A percentile compares a stretch with the other conserved stretches of the same genome.
Conservation (phyloP, 2,888 invertebrate genomes). For the Euclidia mi region DNA sequence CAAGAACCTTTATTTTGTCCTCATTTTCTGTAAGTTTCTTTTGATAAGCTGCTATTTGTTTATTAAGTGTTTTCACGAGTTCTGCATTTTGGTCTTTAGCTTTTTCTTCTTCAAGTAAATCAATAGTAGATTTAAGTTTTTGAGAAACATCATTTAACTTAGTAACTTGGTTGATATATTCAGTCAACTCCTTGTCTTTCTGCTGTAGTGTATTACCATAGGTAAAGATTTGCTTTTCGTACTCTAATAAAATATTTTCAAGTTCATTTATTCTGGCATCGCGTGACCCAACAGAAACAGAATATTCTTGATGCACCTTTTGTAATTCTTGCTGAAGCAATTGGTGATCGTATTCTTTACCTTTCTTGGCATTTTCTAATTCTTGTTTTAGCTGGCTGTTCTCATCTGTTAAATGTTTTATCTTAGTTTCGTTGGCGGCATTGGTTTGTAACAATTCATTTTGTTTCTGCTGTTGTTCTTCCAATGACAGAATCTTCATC, state of each 20-base stretch:
- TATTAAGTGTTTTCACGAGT: constrained; percentile 87
- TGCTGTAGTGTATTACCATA: constrained; percentile 81
- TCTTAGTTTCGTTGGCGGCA: constrained; percentile 76
- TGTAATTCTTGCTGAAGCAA: constrained; percentile 72
- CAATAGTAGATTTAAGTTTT: constrained; percentile 86
- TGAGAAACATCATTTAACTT: constrained; percentile 88
- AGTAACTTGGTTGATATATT: constrained; percentile 88
- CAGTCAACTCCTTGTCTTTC: constrained; percentile 84
- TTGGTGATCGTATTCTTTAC: constrained; percentile 71
- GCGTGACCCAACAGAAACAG: constrained; percentile 73
- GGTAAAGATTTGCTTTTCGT: constrained; percentile 85
- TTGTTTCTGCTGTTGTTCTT: constrained; percentile 86
- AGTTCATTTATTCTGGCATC: constrained; percentile 86
- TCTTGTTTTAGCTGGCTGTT: constrained; percentile 81
- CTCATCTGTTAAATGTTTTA: constrained; percentile 80
- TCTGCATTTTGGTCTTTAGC: constrained; percentile 86
- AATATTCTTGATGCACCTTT: constrained; percentile 78
- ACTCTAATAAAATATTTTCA: constrained; percentile 83
- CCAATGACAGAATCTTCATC: constrained; percentile 86
- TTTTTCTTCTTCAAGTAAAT: constrained; percentile 85
- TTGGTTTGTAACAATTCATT: constrained; percentile 73
- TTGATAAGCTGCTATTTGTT: constrained; percentile 84
- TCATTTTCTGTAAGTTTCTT: constrained; percentile 81
- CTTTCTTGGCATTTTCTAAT: constrained; percentile 67
- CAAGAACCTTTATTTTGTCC: constrained; percentile 76